Base-by-base conservation (phyloP, 37 sponge, comb jelly and placozoan genomes). In the Oopsacas minuta region DNA sequence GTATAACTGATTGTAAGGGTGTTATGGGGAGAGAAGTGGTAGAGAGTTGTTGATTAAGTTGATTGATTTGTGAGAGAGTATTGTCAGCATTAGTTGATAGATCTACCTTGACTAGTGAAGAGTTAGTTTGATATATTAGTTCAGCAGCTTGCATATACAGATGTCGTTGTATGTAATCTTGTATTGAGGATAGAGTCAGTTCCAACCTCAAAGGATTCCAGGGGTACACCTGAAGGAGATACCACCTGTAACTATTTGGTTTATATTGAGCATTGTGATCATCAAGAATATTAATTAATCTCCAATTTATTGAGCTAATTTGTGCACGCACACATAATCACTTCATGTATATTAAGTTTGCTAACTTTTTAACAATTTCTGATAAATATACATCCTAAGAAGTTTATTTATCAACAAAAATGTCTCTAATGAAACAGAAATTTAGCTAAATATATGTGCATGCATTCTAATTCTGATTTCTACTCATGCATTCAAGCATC, bases 211-310 rank as follows among this genome's bases (percentile, higher is more conserved):
- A 3, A 3, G 75, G 75, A n/a, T 61, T 61, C 20, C 32, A 25
- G 20, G 75, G 75, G 30, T 61, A 25, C 75, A 61, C 75, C 75
- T 61, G 75, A n/a, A 61, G 75, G 49, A 61, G 30, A 61, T 61
- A 61, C 30, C 75, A 5, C 28, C 75, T 61, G 20, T 61, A 7
- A 61, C 1, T 61, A 20, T 25, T n/a, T n/a, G n/a, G n/a, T n/a
- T n/a, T n/a, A n/a, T n/a, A n/a, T n/a, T n/a, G n/a, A n/a, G n/a
- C n/a, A n/a, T n/a, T n/a, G n/a, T n/a, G n/a, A n/a, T n/a, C n/a
- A n/a, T n/a, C n/a, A n/a, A n/a, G n/a, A n/a, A n/a, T n/a, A n/a
- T n/a, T n/a, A n/a, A n/a, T n/a, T n/a, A n/a, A n/a, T n/a, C n/a
- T n/a, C n/a, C n/a, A n/a, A n/a, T n/a, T n/a, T n/a, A n/a, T n/a